phyloP scores from a whole-genome alignment of 2,797 vertebrate species.

The Heliangelus exortis region DNA sequence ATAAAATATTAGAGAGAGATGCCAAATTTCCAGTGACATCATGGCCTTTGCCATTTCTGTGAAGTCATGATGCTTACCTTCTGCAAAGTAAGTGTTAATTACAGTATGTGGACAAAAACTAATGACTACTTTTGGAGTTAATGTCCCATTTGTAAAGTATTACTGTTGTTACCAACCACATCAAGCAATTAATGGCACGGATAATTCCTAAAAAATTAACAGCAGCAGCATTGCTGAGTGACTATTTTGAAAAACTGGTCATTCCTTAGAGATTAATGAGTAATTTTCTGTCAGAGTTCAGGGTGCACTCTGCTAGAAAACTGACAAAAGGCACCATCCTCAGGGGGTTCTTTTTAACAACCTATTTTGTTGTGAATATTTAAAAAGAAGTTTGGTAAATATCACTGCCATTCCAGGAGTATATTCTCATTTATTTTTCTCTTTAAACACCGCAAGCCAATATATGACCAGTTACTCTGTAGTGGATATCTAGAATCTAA shows the following conservation, averaged over 20 bases:
- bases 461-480: background rate
- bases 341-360: slow-evolving; percentile 51
- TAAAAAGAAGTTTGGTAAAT: slow-evolving; percentile 62
- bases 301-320: slow-evolving; percentile 54
- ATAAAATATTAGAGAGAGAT: background rate
- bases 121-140: slow-evolving; percentile 49
- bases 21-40: background rate
- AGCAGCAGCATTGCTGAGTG: slow-evolving; percentile 39
- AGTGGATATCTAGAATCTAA: slow-evolving; percentile 1
- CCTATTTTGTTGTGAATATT: slow-evolving; percentile 46
- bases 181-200: slow-evolving; percentile 61
- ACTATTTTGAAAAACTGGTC: slow-evolving; percentile 56
- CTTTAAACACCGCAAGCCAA: slow-evolving; percentile 40
- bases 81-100: slow-evolving; percentile 46
- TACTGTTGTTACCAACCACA: slow-evolving; percentile 40
- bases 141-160: slow-evolving; percentile 33
- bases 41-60: background rate
- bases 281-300: slow-evolving; percentile 66
- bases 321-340: slow-evolving; percentile 59
- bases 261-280: slow-evolving; percentile 68
- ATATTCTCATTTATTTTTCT: slow-evolving; percentile 49
- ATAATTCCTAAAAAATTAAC: slow-evolving; percentile 49
- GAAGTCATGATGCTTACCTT: background rate
- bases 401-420: slow-evolving; percentile 26
- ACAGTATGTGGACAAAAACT: slow-evolving; percentile 14